Evolutionary conservation across 1,140 invertebrate genomes (phyloP), one percentile per base, ranked within the genome.

Genomic region (Akabosia matsudoensis): DNA sequence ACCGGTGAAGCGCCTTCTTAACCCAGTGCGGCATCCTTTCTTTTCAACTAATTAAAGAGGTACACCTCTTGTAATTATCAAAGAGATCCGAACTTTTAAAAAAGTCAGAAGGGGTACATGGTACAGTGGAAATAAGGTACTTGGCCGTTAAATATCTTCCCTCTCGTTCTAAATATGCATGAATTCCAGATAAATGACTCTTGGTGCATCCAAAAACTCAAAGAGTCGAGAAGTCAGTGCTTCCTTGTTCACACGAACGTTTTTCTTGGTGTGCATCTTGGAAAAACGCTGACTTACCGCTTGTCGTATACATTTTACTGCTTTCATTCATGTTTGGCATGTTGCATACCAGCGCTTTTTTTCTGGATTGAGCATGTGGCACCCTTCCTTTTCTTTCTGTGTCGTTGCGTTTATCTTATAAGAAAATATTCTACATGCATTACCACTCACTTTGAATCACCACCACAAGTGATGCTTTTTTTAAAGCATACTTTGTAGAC

Each of bases 51-150:
- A 67, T 67, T 67, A 67, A 67, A 67, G 61, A 31, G 61, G 61
- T 67, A 67, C 61, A 67, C 61, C 61, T 67, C 30, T 31, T 67
- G 61, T 67, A 67, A 67, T 67, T 67, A 67, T 56, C 54, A 56
- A 56, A 56, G 54, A 56, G 54, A 18, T 67, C 61, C 61, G 61
- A 67, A n/a, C n/a, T n/a, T n/a, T 67, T 24, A 56, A 56, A 56
- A 22, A 56, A 56, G 22, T n/a, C n/a, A 24, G 24, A 56, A 56
- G 54, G 22, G 37, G 37, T 45, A 45, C 18, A 18, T n/a, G 18
- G 37, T 45, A 18, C 37, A 45, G 7, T 7, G 7, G 18, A 10
- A 45, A 45, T 45, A 45, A 10, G 7, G 18, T 45, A 45, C 37
- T 10, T 45, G 18, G n/a, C n/a, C n/a, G n/a, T n/a, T n/a, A n/a